Evolutionary conservation across 2,888 invertebrate genomes (phyloP).

Genomic region (Mythimna lalbum): DNA sequence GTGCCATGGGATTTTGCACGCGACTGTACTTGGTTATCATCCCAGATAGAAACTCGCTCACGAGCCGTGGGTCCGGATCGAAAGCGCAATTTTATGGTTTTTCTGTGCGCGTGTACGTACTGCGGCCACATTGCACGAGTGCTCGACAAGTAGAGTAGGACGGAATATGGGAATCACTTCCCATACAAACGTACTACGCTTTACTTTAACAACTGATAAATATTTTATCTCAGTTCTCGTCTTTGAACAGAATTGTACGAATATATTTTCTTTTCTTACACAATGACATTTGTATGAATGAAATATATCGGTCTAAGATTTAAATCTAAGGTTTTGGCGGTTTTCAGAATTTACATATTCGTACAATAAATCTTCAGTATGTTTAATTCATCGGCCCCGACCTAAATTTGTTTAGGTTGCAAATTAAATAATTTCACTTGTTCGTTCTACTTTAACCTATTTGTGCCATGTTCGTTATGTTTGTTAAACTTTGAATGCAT

Average conservation of each 20-base stretch:
- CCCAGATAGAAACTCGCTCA: slow-evolving; percentile 83
- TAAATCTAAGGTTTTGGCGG: slow-evolving; percentile 20
- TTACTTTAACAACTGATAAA: slow-evolving; percentile 23
- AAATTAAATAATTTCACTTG: slow-evolving; percentile 45
- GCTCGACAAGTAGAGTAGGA: slow-evolving; percentile 72
- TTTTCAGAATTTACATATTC: slow-evolving; percentile 49
- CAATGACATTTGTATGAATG: background rate
- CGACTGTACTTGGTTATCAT: slow-evolving; percentile 77
- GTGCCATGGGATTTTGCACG: slow-evolving; percentile 65
- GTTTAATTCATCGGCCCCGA: slow-evolving; percentile 53
- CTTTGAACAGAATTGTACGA: background rate
- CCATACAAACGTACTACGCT: slow-evolving; percentile 54
- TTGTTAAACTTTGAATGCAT: slow-evolving; percentile 22
- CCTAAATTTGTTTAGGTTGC: slow-evolving; percentile 47
- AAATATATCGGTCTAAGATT: slow-evolving; percentile 22
- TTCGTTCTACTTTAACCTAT: slow-evolving; percentile 37
- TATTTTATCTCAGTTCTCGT: slow-evolving; percentile 14
- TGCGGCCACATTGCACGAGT: slow-evolving; percentile 73
- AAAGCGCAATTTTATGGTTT: slow-evolving; percentile 86
- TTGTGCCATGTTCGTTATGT: slow-evolving; percentile 6
- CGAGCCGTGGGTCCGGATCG: slow-evolving; percentile 81
- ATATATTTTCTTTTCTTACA: background rate
- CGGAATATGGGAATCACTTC: slow-evolving; percentile 66
- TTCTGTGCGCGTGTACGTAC: slow-evolving; percentile 65
- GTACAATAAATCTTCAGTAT: slow-evolving; percentile 46